Conservation (phyloP, 1,140 invertebrate genomes). For the Oscheius sp. region DNA sequence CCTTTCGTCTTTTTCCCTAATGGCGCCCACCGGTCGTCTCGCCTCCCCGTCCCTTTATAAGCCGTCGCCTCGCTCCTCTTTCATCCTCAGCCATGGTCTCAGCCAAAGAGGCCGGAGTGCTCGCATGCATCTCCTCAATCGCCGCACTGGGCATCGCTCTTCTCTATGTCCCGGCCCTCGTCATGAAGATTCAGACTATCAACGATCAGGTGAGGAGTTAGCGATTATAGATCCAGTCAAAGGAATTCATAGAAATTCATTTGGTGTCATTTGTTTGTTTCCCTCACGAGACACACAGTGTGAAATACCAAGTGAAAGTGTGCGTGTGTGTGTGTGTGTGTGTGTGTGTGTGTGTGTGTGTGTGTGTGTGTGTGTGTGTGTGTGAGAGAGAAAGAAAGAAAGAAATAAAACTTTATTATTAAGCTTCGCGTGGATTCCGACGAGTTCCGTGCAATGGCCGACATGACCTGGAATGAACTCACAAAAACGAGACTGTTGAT, state of each 20-base stretch:
- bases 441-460: slow-evolving; percentile 52
- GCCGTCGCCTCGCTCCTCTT: not conserved
- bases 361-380: too few species aligned
- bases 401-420: slow-evolving; percentile 16
- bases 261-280: too few species aligned
- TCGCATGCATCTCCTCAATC: slow-evolving; percentile 49
- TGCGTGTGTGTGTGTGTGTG: too few species aligned
- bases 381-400: too few species aligned
- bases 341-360: too few species aligned
- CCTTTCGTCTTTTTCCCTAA: not conserved
- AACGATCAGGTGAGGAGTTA: slow-evolving; percentile 48
- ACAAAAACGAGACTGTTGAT: slow-evolving; percentile 13
- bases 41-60: not conserved
- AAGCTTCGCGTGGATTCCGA: slow-evolving; percentile 55
- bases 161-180: slow-evolving; percentile 49
- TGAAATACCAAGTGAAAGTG: too few species aligned
- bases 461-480: slow-evolving; percentile 53
- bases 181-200: slow-evolving; percentile 52
- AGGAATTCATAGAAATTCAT: too few species aligned
- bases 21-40: not conserved
- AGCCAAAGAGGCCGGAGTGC: slow-evolving; percentile 46
- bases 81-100: slow-evolving; percentile 45
- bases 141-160: slow-evolving; percentile 45
- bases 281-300: too few species aligned
- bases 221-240: too few species aligned